Evolutionary conservation across 2,797 vertebrate species (phyloP), one percentile per base, ranked within the genome.

Genomic region (Hyperoplus lanceolatus): DNA sequence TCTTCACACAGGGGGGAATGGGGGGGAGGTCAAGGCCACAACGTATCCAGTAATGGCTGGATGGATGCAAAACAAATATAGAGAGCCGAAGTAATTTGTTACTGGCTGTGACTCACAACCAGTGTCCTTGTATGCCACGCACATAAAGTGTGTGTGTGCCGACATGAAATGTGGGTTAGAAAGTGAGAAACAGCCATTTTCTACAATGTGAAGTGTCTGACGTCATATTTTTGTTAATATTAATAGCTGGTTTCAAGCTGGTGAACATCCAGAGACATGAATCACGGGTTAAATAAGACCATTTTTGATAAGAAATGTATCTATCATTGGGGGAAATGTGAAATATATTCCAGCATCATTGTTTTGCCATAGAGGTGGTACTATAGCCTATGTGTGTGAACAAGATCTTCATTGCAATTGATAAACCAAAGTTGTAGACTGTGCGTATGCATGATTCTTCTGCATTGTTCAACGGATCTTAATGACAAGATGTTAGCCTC

Each of bases 51-150:
- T 81, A 88, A 86, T 81, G 80, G 76, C 73, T 43, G 59, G 71
- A 75, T 70, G 87, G 80, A 87, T 89, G 81, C 62, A 59, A 79
- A 85, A 86, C 73, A 83, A 92, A 89, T 79, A 89, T 82, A 90
- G 79, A 61, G 41, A 64, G 62, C 75, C 8, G 59, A 64, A 76
- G 69, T 77, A 61, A 21, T 90, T 87, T 79, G 78, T 90, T 84
- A 36, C 10, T 4, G 51, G 60, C 64, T 8, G 58, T 16, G 60
- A 84, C 56, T 84, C 81, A 60, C 56, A 57, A 69, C 2, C 21
- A 0, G 21, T 13, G 73, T 39, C 73, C 53, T 53, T 42, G 36
- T 8, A 45, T 8, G 48, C 41, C 51, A 3, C 41, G 57, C 64
- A 66, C 12, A 29, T 29, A 29, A 29, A 29, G 29, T 13, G 5